phyloP scores from a whole-genome alignment of 2,113 vertebrate species.

The Catharus minimus region DNA sequence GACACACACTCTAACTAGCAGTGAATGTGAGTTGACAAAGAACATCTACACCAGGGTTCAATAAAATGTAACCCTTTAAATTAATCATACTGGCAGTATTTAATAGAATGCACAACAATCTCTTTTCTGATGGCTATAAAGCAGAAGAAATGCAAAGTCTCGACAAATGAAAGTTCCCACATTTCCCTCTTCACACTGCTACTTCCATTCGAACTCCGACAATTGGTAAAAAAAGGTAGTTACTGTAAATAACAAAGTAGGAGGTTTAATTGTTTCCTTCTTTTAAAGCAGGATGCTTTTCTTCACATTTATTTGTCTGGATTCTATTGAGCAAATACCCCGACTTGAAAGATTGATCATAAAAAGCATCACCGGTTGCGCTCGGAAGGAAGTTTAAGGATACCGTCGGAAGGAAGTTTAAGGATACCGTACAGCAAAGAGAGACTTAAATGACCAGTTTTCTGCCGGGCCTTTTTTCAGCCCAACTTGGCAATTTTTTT shows the following conservation, averaged over 20 bases:
- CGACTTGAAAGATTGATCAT: constrained; percentile 40
- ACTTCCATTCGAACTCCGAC: constrained; percentile 70
- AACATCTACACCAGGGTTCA: constrained; percentile 78
- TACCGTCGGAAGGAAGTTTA: constrained; percentile 52
- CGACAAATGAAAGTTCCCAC: constrained; percentile 77
- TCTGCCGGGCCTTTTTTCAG: constrained; percentile 46
- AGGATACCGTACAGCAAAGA: constrained; percentile 33
- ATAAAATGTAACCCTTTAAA: constrained; percentile 83
- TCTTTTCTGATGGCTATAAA: constrained; percentile 78
- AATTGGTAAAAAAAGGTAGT: constrained; percentile 73
- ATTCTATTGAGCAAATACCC: constrained; percentile 63
- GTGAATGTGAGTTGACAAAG: constrained; percentile 79
- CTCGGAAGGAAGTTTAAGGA: constrained; percentile 58
- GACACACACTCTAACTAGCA: constrained; percentile 85
- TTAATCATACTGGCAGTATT: constrained; percentile 85
- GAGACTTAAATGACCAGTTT: constrained; percentile 38
- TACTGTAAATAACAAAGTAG: constrained; percentile 75
- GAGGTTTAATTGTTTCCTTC: constrained; percentile 71
- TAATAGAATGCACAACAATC: constrained; percentile 81
- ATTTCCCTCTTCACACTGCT: constrained; percentile 74
- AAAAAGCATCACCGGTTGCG: constrained; percentile 56
- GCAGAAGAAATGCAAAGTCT: constrained; percentile 74
- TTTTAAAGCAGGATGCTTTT: constrained; percentile 62
- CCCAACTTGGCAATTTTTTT: background rate
- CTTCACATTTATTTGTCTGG: constrained; percentile 49